phyloP scores from a whole-genome alignment of 2,113 vertebrate species.

The Engraulis encrasicolus region DNA sequence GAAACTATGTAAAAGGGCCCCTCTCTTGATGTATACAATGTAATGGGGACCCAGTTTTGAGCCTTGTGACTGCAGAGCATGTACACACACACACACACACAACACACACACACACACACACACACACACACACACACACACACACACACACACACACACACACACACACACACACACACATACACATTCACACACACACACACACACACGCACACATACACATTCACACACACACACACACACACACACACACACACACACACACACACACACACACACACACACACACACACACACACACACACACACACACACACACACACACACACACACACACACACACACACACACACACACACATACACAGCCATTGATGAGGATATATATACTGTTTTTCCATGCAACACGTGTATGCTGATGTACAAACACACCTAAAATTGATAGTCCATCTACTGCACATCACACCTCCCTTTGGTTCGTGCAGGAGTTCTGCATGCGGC shows the following conservation, averaged over 20 bases:
- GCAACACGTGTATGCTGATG: too few species aligned
- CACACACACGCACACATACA: neutral
- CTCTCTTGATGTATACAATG: too few species aligned
- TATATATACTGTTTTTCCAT: too few species aligned
- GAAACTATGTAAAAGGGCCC: too few species aligned
- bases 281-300: neutral
- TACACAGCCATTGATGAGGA: too few species aligned
- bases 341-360: neutral
- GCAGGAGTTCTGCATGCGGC: too few species aligned
- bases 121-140: neutral
- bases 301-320: constrained; percentile 16
- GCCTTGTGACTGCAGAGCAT: too few species aligned
- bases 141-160: neutral
- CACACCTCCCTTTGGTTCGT: too few species aligned
- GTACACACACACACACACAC: too few species aligned
- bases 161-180: neutral
- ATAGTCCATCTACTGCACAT: too few species aligned
- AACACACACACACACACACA: neutral
- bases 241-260: neutral
- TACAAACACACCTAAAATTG: too few species aligned
- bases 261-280: neutral
- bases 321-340: constrained; percentile 26
- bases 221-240: neutral
- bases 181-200: neutral
- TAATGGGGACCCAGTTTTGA: too few species aligned